Evolutionary conservation across 2,797 vertebrate species (phyloP).

Genomic region (Miichthys miiuy): DNA sequence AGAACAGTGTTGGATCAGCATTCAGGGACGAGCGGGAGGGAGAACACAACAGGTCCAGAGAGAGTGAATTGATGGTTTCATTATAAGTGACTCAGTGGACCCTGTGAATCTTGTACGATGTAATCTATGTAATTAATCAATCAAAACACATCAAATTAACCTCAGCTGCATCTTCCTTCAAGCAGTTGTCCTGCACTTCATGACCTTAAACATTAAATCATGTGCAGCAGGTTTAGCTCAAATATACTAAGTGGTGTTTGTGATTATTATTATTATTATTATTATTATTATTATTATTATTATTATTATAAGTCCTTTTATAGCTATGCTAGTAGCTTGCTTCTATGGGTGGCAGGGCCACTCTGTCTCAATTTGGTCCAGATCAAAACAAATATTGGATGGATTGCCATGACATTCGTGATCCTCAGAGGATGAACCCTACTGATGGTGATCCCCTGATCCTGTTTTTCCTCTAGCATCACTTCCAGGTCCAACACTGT

Average conservation of each 20-base stretch:
- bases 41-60: neutral
- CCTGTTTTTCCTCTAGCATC: too few relatives aligned
- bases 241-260: neutral
- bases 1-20: neutral
- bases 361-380: neutral
- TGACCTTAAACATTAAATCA: too few relatives aligned
- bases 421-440: neutral
- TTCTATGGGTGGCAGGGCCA: neutral
- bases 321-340: neutral
- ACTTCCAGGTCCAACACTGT: neutral
- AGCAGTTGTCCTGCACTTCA: too few relatives aligned
- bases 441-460: neutral
- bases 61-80: too few relatives aligned
- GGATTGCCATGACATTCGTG: neutral
- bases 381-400: neutral
- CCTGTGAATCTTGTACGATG: too few relatives aligned
- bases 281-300: too few relatives aligned
- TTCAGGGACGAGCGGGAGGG: constrained; percentile 11
- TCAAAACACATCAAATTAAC: too few relatives aligned
- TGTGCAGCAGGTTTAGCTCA: too few relatives aligned
- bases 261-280: neutral
- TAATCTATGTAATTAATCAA: too few relatives aligned
- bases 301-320: neutral
- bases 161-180: too few relatives aligned
- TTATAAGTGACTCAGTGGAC: too few relatives aligned